These are phyloP conservation scores for Achroia grisella DNA, from an alignment of 1,140 invertebrate genomes.

Conservation along the genomic window DNA sequence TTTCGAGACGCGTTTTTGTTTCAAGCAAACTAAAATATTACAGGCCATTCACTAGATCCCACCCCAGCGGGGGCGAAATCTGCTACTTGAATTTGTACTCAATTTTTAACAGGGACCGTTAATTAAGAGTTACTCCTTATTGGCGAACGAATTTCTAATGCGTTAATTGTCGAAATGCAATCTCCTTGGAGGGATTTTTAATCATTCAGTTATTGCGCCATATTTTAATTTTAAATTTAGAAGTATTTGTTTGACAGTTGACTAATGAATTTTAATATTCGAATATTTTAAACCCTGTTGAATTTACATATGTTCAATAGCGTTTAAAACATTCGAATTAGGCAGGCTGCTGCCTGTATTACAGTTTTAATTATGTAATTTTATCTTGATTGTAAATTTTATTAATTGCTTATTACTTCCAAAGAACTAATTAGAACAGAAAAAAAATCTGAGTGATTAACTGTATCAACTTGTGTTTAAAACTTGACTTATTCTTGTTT, in stretches of 20 bases:
- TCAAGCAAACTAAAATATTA: slow-evolving; percentile 73
- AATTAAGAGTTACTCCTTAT: slow-evolving; percentile 71
- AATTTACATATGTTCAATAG: too few species aligned
- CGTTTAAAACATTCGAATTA: too few species aligned
- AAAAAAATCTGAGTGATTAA: too few species aligned
- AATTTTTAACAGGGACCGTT: slow-evolving; percentile 71
- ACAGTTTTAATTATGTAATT: too few species aligned
- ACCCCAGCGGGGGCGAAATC: slow-evolving; percentile 36
- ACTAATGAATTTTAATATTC: slow-evolving; percentile 50
- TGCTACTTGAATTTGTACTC: slow-evolving; percentile 72
- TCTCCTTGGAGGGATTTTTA: slow-evolving; percentile 58
- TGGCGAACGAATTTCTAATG: slow-evolving; percentile 64
- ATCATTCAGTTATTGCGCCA: slow-evolving; percentile 59
- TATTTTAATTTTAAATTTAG: slow-evolving; percentile 53
- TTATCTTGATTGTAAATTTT: too few species aligned
- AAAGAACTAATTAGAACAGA: too few species aligned
- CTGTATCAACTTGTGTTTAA: too few species aligned
- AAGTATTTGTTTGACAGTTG: slow-evolving; percentile 33
- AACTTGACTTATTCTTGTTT: too few species aligned
- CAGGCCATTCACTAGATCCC: slow-evolving; percentile 65
- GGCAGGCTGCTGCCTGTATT: too few species aligned
- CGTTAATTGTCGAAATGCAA: slow-evolving; percentile 73
- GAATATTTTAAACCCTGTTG: too few species aligned
- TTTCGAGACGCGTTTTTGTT: slow-evolving; percentile 53
- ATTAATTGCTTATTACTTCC: too few species aligned